A percentile compares a stretch with the other conserved stretches of the same genome.
These are phyloP conservation scores for Erebia epiphron DNA, from an alignment of 2,888 invertebrate genomes.

Conservation along the genomic window DNA sequence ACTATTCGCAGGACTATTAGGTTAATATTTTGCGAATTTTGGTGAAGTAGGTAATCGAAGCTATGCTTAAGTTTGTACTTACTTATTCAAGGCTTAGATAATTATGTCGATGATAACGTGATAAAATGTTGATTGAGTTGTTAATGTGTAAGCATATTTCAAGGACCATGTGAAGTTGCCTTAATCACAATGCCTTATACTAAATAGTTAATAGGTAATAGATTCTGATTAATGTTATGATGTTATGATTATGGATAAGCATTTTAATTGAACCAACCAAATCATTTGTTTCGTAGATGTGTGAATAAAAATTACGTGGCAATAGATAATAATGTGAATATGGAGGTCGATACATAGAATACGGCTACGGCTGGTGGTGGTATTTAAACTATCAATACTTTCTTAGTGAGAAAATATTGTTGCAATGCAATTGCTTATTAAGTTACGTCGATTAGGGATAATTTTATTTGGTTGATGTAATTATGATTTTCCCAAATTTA, in stretches of 20 bases:
- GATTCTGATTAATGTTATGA: background rate
- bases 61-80: too few relatives aligned
- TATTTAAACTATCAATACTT: background rate
- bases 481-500: too few relatives aligned
- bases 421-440: conserved; percentile 10
- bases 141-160: conserved; percentile 17
- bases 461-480: background rate
- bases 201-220: conserved; percentile 11
- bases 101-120: background rate
- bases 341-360: background rate
- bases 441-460: background rate
- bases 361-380: conserved; percentile 1
- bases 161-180: conserved; percentile 34
- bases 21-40: background rate
- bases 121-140: too few relatives aligned
- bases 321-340: background rate
- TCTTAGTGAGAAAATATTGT: background rate
- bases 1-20: background rate
- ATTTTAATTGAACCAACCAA: background rate
- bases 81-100: background rate
- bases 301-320: background rate
- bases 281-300: too few relatives aligned
- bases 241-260: background rate
- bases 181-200: conserved; percentile 35
- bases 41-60: background rate